Evolutionary conservation across 2,797 vertebrate species (phyloP).

Genomic region (Pitangus sulphuratus): DNA sequence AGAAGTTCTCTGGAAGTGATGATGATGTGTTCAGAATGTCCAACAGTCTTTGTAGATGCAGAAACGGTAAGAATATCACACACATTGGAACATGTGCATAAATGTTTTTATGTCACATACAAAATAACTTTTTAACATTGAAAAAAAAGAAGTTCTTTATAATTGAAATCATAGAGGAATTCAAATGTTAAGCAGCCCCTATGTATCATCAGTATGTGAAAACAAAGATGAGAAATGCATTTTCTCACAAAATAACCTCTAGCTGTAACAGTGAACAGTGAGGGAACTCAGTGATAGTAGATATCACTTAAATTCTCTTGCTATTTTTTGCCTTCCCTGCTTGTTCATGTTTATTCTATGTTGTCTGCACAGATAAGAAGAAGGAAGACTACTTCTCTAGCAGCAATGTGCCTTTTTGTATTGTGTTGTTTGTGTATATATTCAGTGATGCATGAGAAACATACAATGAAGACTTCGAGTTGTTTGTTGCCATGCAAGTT

Average conservation of each 20-base stretch:
- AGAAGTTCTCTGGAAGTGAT: constrained; percentile 94
- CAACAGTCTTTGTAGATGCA: constrained; percentile 94
- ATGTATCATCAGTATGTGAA: background rate
- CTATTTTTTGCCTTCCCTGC: background rate
- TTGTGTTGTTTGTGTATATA: background rate
- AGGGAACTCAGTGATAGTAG: background rate
- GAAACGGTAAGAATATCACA: constrained; percentile 92
- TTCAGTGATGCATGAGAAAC: background rate
- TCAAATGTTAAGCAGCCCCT: background rate
- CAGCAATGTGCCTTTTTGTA: background rate
- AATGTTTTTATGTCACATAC: background rate
- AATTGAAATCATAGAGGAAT: background rate
- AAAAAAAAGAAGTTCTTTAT: background rate
- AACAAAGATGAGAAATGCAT: background rate
- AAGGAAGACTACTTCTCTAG: background rate
- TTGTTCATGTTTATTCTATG: background rate
- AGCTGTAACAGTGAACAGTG: background rate
- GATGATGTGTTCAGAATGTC: constrained; percentile 91
- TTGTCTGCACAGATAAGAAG: background rate
- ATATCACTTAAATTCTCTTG: background rate
- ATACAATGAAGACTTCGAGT: background rate
- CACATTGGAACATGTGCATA: background rate
- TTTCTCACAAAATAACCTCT: background rate
- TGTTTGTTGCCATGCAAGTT: background rate
- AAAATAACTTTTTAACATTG: background rate